Evolutionary conservation across 2,113 vertebrate genomes (phyloP), one percentile per base, ranked within the genome.

Genomic region (Silurus asotus): DNA sequence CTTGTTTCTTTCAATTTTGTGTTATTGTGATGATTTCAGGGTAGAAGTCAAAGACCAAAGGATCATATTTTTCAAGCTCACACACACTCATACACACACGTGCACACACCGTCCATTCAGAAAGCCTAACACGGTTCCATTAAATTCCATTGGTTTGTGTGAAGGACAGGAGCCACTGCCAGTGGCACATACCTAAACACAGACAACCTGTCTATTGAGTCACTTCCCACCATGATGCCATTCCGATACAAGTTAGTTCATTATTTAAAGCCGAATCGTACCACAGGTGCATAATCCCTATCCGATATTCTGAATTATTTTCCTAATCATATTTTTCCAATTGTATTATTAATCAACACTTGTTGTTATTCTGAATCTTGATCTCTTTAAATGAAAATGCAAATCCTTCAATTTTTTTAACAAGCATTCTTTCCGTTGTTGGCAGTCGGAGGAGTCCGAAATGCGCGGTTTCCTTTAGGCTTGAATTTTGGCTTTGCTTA

Each of bases 131-230:
- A 94, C 91, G 37, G 90, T 84, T 67, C 82, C 89, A 89, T 90
- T 77, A 94, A 92, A 94, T 95, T 94, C 94, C 94, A 90, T 91
- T 84, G 25, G 88, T 86, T 84, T 45, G 90, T 93, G 93, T 89
- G 87, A 93, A 94, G 28, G 84, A 88, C 90, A 53, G 84, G 28
- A 55, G 90, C 20, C 74, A 84, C 86, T 87, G 88, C 89, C 87
- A 88, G 19, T 81, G 84, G 76, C 87, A 89, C 90, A 88, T 92
- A 92, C 92, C 93, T 92, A 90, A 90, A 88, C 19, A 87, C 81
- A 93, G 89, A 90, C 92, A 88, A 88, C 88, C 84, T 78, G 83
- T 88, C 82, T 88, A 88, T 92, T 87, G 90, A 70, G 86, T 91
- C 90, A 77, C 55, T 49, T 90, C 87, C 77, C 87, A 87, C 92